Conservation (phyloP, 2,797 vertebrate species). For the Echiichthys vipera region DNA sequence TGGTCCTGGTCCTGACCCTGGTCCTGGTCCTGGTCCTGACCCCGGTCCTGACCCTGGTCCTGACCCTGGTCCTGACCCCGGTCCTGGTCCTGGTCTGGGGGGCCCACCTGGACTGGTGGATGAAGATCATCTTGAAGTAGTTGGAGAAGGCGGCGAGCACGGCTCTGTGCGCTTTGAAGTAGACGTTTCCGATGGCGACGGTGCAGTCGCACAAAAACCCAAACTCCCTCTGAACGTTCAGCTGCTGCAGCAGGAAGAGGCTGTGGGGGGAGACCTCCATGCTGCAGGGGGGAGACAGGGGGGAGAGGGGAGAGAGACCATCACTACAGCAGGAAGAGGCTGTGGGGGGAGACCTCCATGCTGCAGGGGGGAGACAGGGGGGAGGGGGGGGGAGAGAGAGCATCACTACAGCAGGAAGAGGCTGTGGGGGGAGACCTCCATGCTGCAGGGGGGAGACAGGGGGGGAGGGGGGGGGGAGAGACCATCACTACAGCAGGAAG, state of each 20-base stretch:
- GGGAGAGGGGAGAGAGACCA: no score
- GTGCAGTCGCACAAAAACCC: conserved; percentile 99
- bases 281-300: no score
- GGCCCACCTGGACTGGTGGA: conserved; percentile 99
- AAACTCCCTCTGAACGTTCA: conserved; percentile 97
- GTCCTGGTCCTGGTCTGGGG: no score
- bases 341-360: conserved; percentile 94
- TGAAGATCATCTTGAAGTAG: conserved; percentile 99
- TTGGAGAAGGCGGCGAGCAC: conserved; percentile 98
- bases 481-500: conserved; percentile 95
- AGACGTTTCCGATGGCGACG: conserved; percentile 97
- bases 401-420: conserved; percentile 95
- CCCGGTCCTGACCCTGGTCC: no score
- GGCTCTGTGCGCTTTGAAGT: conserved; percentile 97
- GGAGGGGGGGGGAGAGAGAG: no score
- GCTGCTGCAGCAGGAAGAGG: conserved; percentile 95
- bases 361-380: no score
- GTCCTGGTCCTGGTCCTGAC: no score
- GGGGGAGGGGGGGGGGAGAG: no score
- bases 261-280: conserved; percentile 95
- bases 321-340: conserved; percentile 95
- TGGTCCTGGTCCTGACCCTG: no score
- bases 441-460: no score
- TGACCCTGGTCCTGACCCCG: no score
- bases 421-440: conserved; percentile 94